Percentiles rank a stretch among this genome's conserved stretches.
These are phyloP conservation scores for Pristionchus maxplancki DNA, from an alignment of 2,888 invertebrate species.

Conservation along the genomic window DNA sequence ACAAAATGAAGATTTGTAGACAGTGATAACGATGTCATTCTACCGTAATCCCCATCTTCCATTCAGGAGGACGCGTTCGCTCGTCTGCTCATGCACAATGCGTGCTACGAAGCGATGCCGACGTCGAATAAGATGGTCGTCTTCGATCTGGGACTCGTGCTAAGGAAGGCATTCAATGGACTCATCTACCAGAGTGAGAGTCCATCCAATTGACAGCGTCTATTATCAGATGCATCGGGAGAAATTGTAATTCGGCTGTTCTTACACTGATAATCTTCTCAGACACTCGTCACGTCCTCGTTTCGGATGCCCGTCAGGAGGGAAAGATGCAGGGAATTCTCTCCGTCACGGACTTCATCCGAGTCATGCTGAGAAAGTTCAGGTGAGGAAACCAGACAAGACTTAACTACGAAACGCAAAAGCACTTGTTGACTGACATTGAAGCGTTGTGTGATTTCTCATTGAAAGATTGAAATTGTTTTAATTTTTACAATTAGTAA, in stretches of 20 bases:
- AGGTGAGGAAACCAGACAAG: conserved; percentile 58
- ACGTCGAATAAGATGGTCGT: conserved; percentile 98
- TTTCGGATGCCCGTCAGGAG: conserved; percentile 59
- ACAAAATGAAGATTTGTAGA: too few relatives aligned
- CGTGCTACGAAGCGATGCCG: conserved; percentile 98
- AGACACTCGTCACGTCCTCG: conserved; percentile 69
- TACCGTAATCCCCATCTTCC: not conserved
- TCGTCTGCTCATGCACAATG: conserved; percentile 96
- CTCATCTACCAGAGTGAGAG: conserved; percentile 88
- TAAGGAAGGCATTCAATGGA: conserved; percentile 98
- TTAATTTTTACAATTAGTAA: too few relatives aligned
- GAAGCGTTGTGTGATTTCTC: too few relatives aligned
- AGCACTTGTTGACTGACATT: too few relatives aligned
- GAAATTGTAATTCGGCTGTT: too few relatives aligned
- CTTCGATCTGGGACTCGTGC: conserved; percentile 96
- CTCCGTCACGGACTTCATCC: conserved; percentile 99
- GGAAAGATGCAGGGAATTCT: conserved; percentile 84
- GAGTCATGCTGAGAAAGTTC: conserved; percentile 84
- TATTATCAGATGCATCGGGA: not conserved
- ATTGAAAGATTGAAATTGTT: too few relatives aligned
- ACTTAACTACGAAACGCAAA: too few relatives aligned
- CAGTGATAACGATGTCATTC: not conserved
- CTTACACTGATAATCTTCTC: not conserved
- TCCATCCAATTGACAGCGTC: not conserved
- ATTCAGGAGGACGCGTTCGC: conserved; percentile 59